These are phyloP conservation scores for Epirrhoe alternata DNA, from an alignment of 2,888 invertebrate genomes.

Conservation along the genomic window DNA sequence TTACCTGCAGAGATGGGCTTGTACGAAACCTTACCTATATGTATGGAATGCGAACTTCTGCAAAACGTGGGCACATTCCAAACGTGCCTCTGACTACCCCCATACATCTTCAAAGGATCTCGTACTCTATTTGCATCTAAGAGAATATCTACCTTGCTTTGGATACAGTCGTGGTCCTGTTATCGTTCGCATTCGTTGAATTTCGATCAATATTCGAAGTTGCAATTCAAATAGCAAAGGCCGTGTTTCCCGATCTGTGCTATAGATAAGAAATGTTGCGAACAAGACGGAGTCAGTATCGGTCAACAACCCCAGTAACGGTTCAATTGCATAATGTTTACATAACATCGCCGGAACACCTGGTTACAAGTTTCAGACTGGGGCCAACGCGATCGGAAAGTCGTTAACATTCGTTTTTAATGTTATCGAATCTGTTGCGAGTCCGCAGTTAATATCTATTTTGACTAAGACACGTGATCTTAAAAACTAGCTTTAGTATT, in stretches of 20 bases:
- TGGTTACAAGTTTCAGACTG: slow-evolving; percentile 4
- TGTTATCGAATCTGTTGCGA: background rate
- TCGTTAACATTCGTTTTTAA: background rate
- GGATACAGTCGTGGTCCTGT: background rate
- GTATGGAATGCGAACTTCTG: too few species aligned
- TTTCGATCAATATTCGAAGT: slow-evolving; percentile 49
- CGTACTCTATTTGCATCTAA: too few species aligned
- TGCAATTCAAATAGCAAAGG: slow-evolving; percentile 56
- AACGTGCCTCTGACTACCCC: too few species aligned
- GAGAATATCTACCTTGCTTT: background rate
- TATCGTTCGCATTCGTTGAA: background rate
- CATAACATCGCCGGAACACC: slow-evolving; percentile 26
- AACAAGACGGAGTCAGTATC: slow-evolving; percentile 39
- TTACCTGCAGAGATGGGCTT: too few species aligned
- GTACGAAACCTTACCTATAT: too few species aligned
- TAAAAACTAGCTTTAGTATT: too few species aligned
- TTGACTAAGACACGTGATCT: background rate
- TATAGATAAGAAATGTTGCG: slow-evolving; percentile 54
- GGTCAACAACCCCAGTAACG: slow-evolving; percentile 34
- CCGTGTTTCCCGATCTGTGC: slow-evolving; percentile 62
- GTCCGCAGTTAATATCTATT: background rate
- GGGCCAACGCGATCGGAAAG: background rate
- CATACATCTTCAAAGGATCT: too few species aligned
- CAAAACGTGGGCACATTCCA: too few species aligned
- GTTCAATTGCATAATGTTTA: slow-evolving; percentile 29